Evolutionary conservation across 2,888 invertebrate genomes (phyloP), one percentile per base, ranked within the genome.

Genomic region (Monoplex corrugatus): DNA sequence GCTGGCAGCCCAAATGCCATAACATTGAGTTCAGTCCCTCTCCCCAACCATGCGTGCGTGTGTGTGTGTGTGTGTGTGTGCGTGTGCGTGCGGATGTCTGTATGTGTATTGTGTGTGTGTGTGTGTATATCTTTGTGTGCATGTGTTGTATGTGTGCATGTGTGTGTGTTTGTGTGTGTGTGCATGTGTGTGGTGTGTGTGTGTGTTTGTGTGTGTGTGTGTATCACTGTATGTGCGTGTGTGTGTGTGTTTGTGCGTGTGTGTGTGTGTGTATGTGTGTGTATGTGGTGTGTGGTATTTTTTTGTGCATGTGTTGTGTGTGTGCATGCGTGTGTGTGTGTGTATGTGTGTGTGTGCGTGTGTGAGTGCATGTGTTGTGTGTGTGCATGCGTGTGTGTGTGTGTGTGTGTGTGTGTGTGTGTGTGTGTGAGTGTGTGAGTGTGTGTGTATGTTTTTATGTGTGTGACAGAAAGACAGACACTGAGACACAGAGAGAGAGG

Each of bases 1-100:
- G n/a, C n/a, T n/a, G n/a, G n/a, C n/a, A n/a, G n/a, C n/a, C n/a
- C n/a, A n/a, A n/a, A n/a, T n/a, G n/a, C n/a, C n/a, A n/a, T n/a
- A n/a, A n/a, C n/a, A n/a, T n/a, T 28, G 80, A 80, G 28, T 38
- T 80, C 19, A 10, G 35, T 6, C 13, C 38, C 6, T 80, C 40
- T 16, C 80, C 8, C 19, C 68, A 68, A 13, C 28, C 6, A 8
- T 68, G 3, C n/a, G 68, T 68, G 68, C n/a, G 68, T 68, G 68
- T 38, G 40, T 80, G 80, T 80, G 80, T 80, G 80, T 80, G 80
- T 80, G 80, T 80, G 80, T 80, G 80, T 80, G 80, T 80, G 80
- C 3, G 8, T 68, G 86, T 43, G 86, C 43, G 86, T 57, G 68
- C n/a, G n/a, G n/a, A n/a, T n/a, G n/a, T n/a, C n/a, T n/a, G n/a